Base-by-base conservation (phyloP, 2,888 invertebrate genomes). In the Syrphus vitripennis region DNA sequence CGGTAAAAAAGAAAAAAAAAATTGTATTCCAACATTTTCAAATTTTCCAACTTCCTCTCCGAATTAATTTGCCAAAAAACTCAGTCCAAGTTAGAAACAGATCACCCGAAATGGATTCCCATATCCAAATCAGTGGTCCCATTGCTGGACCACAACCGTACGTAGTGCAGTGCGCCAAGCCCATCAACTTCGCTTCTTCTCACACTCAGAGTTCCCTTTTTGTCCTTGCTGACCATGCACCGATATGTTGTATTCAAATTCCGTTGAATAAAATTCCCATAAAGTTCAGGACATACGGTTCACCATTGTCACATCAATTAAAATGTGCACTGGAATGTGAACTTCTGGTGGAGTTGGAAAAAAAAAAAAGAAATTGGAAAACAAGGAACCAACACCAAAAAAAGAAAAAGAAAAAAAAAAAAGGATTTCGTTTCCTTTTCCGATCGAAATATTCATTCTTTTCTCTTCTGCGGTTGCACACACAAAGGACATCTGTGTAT, bases 221-320 rank as follows among this genome's bases (percentile, higher is more conserved):
- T 31, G 10, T 16, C 21, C 24, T 1, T 31, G 2, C 14, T 65
- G 12, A 16, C 12, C 9, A 3, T 12, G n/a, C n/a, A n/a, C 40
- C 10, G 14, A 34, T 59, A 37, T 67, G 48, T 48, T 55, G 29
- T 24, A 34, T 55, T 19, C 55, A 19, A 82, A 50, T 63, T 82
- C 70, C 70, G 77, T 82, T 78, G 77, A 72, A 76, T 55, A 31
- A 78, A 78, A 86, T 86, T 86, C 86, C 77, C 82, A 86, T 82
- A 77, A 82, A 86, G 74, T 74, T 65, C 61, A 48, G 57, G 57
- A 70, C 81, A 82, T 77, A 82, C 77, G 86, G 86, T 86, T 78
- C 74, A 77, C 82, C 78, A 74, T 86, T 82, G 86, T 78, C 86
- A 86, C 78, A 86, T 86, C 86, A 86, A 86, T 86, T 86, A 86